Evolutionary conservation across 2,797 vertebrate genomes (phyloP).

Genomic region (Buceros bicornis): DNA sequence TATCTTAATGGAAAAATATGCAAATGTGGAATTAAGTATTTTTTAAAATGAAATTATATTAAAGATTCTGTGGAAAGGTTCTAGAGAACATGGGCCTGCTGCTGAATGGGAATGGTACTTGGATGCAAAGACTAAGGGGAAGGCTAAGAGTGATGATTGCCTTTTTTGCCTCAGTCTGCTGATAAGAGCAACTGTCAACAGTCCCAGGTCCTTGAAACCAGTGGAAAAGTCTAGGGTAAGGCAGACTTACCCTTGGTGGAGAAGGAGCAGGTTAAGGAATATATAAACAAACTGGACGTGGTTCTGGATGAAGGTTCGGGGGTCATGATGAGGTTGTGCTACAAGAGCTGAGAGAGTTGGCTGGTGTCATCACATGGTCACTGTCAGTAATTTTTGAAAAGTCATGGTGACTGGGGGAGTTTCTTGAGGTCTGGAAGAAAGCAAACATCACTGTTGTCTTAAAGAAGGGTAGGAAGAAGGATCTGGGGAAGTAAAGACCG

Average conservation of each 20-base stretch:
- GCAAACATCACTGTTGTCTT: neutral
- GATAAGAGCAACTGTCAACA: neutral
- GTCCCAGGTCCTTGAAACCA: neutral
- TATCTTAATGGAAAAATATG: neutral
- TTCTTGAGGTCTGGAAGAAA: neutral
- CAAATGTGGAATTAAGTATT: neutral
- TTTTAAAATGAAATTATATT: neutral
- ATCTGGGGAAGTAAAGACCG: neutral
- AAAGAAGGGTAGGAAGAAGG: neutral
- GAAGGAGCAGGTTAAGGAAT: neutral
- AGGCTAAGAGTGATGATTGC: neutral
- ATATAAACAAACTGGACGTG: rapidly evolving
- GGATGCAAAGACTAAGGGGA: neutral
- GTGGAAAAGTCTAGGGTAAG: neutral
- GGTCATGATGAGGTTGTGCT: neutral
- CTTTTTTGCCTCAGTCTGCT: neutral
- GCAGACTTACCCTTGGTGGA: neutral
- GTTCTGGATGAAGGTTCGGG: neutral
- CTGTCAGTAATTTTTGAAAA: neutral
- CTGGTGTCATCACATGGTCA: neutral
- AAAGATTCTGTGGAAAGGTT: neutral
- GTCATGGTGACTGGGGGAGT: neutral
- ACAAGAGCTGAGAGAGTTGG: neutral
- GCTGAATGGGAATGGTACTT: neutral
- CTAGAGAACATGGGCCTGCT: neutral